phyloP scores from a whole-genome alignment of 30 jellyfish, hydroid and myxozoan genomes.

The Aurelia coerulea region DNA sequence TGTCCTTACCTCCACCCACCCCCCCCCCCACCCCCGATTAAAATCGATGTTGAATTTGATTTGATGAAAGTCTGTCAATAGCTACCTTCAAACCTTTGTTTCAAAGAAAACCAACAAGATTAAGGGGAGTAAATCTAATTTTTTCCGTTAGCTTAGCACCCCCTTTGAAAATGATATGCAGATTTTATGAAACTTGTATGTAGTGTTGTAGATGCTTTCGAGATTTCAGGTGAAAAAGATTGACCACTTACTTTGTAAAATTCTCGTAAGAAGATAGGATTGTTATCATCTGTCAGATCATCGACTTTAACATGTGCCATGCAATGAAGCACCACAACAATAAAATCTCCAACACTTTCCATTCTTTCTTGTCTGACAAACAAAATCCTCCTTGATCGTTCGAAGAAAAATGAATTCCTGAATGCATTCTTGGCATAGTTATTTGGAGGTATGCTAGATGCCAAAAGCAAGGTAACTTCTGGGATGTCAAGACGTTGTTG shows the following conservation, averaged over 20 bases:
- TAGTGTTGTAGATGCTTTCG: no score
- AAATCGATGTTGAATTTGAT: no score
- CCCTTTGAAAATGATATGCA: no score
- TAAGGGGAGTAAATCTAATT: no score
- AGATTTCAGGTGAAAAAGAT: no score
- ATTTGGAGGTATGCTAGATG: conserved; percentile 93
- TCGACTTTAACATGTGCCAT: conserved; percentile 95
- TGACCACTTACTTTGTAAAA: conserved; percentile 82
- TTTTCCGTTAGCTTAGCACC: no score
- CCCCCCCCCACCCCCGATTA: no score
- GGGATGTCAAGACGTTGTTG: conserved; percentile 85
- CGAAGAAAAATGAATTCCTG: conserved; percentile 96
- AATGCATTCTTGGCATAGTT: conserved; percentile 95
- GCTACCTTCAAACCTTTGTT: no score
- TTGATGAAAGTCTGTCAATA: no score
- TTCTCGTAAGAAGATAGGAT: conserved; percentile 87
- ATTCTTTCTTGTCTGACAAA: conserved; percentile 93
- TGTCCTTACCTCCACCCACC: no score
- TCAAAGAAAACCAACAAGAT: no score
- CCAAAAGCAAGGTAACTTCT: conserved; percentile 91
- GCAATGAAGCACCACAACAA: conserved; percentile 94
- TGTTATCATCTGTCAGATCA: conserved; percentile 84
- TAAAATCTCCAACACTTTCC: conserved; percentile 96
- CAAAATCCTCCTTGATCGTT: conserved; percentile 86
- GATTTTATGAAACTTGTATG: no score